These are phyloP conservation scores for Drosophila pseudotakahashii DNA, from an alignment of 2,888 invertebrate genomes.

Conservation along the genomic window DNA sequence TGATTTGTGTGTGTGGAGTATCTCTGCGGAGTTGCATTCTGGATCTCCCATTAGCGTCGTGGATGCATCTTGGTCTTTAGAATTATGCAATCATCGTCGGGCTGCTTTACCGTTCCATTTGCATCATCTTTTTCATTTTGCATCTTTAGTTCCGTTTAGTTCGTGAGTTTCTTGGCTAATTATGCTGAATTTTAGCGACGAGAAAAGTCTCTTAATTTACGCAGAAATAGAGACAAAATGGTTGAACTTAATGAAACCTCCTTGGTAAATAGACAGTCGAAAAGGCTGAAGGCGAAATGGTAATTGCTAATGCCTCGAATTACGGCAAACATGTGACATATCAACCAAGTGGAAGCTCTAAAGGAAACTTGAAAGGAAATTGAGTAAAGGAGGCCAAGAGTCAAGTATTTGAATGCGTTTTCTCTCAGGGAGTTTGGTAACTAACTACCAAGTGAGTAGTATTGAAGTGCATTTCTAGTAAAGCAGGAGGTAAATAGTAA, in stretches of 20 bases:
- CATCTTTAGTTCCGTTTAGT: slow-evolving; percentile 11
- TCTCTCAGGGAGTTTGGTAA: neutral
- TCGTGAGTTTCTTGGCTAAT: slow-evolving; percentile 50
- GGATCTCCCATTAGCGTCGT: slow-evolving; percentile 13
- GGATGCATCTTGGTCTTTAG: slow-evolving; percentile 18
- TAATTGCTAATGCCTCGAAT: slow-evolving; percentile 34
- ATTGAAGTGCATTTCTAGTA: neutral
- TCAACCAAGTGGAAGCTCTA: slow-evolving; percentile 9
- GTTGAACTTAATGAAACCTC: slow-evolving; percentile 4
- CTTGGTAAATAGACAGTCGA: neutral
- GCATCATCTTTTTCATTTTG: slow-evolving; percentile 7
- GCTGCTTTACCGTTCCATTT: slow-evolving; percentile 15
- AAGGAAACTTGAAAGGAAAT: slow-evolving; percentile 6
- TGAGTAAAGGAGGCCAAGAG: slow-evolving; percentile 5
- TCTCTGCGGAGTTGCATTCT: slow-evolving; percentile 22
- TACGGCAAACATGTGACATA: slow-evolving; percentile 13
- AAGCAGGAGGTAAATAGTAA: neutral
- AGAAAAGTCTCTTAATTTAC: slow-evolving; percentile 16
- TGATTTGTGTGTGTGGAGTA: slow-evolving; percentile 24
- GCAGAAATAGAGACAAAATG: slow-evolving; percentile 24
- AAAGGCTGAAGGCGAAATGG: slow-evolving; percentile 10
- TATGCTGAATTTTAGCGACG: slow-evolving; percentile 47
- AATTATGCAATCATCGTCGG: slow-evolving; percentile 59
- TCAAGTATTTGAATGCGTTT: slow-evolving; percentile 8
- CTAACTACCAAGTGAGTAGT: neutral